Base-by-base conservation (phyloP, 2,113 vertebrate genomes). In the Egretta garzetta region DNA sequence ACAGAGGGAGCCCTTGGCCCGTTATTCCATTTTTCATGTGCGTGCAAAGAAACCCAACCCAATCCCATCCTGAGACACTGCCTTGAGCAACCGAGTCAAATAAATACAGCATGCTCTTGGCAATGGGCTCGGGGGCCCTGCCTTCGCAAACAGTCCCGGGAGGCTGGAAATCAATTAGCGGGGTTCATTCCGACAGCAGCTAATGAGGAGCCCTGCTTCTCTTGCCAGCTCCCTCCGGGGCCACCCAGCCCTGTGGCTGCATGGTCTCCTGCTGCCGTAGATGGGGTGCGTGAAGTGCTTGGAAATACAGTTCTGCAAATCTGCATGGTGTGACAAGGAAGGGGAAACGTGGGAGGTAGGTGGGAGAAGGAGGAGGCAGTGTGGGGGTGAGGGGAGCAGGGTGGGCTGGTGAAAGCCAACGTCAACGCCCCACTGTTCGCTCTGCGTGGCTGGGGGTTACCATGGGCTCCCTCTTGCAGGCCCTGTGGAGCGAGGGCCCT, bases 1-100 rank as follows among this genome's bases (percentile, higher is more conserved):
- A 7, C 37, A 63, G 71, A 77, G 77, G 80, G 84, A 91, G 93
- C 94, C 80, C 90, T 94, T 86, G 71, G 58, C 71, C 72, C 8
- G 13, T 77, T 68, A 50, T 77, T 82, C 41, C 24, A 19, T 66
- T 77, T 81, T 75, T 58, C 52, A 39, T n/a, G 32, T 45, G 43
- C 5, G 5, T 66, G 68, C 53, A 37, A 59, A 62, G 76, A 67
- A 86, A 62, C 41, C 27, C 58, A 88, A n/a, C 79, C 75, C 63
- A 67, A 14, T 8, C 39, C 70, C 47, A 18, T 79, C 47, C 53
- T 6, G 10, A 93, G 67, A 62, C 59, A 13, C 52, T 76, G 58
- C 39, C 71, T 72, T 62, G 33, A 86, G 59, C 52, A 39, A 60
- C 55, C 4, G 4, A 62, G 14, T 37, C 49, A 41, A 23, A 53